phyloP scores from a whole-genome alignment of 2,797 vertebrate genomes.

The Zalophus californianus region DNA sequence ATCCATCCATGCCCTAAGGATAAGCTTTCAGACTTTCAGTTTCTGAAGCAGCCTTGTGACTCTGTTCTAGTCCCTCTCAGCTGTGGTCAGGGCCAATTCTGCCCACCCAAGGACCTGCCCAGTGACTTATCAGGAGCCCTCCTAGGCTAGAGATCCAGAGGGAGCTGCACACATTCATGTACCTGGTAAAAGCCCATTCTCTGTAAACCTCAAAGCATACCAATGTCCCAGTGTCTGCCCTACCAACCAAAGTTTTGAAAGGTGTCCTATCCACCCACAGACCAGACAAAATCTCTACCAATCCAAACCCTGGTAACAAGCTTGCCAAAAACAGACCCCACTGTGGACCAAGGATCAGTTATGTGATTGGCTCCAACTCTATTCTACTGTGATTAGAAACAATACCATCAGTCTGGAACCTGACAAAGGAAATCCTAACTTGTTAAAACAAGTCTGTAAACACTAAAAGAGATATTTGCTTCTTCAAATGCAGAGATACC shows the following conservation, averaged over 20 bases:
- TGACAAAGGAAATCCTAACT: neutral
- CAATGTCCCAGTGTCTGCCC: neutral
- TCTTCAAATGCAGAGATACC: neutral
- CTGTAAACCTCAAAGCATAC: too few species aligned
- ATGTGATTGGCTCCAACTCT: neutral
- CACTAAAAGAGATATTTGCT: neutral
- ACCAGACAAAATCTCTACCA: neutral
- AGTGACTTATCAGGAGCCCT: neutral
- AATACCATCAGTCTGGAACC: neutral
- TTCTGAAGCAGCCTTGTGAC: neutral
- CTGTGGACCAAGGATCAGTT: too few species aligned
- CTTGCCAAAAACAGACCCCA: neutral
- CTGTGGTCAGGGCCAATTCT: neutral
- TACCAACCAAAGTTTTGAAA: neutral
- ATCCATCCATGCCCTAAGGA: rapidly evolving
- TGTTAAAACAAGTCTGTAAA: neutral
- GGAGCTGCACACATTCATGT: neutral
- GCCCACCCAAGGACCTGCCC: neutral
- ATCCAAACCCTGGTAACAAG: too few species aligned
- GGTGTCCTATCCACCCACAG: neutral
- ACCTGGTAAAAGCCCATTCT: neutral
- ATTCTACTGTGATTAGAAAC: neutral
- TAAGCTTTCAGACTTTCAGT: neutral
- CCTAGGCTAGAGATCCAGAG: neutral
- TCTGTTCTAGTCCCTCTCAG: neutral